A percentile compares a stretch with the other conserved stretches of the same genome.
Evolutionary conservation across 2,888 invertebrate genomes (phyloP).

Genomic region (Nephrotoma guestfalica): DNA sequence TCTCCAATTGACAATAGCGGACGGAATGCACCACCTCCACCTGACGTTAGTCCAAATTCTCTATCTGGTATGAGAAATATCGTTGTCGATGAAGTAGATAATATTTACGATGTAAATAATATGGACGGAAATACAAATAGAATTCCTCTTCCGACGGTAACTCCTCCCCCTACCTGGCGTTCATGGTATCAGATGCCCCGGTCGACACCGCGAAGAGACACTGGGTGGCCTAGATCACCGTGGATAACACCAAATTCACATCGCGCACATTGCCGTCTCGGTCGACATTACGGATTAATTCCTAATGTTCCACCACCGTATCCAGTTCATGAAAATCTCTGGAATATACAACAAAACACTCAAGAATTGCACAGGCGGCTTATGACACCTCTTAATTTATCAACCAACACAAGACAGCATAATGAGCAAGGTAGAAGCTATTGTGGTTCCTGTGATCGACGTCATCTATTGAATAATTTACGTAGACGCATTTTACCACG

Average conservation of each 20-base stretch:
- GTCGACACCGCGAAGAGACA: not conserved
- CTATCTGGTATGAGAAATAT: not conserved
- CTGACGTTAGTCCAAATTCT: not conserved
- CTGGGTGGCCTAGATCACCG: not conserved
- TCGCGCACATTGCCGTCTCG: not conserved
- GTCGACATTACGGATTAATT: not conserved
- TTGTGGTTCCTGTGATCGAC: slow-evolving; percentile 20
- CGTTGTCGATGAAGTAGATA: not conserved
- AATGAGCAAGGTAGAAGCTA: slow-evolving; percentile 13
- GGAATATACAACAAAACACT: slow-evolving; percentile 57
- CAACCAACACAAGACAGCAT: not conserved
- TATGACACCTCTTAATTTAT: slow-evolving; percentile 23
- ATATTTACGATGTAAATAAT: not conserved
- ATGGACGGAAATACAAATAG: not conserved
- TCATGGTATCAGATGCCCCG: not conserved
- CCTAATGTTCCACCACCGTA: slow-evolving; percentile 42
- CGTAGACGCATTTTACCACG: slow-evolving; percentile 17
- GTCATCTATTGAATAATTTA: slow-evolving; percentile 16
- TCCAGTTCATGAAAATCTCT: slow-evolving; percentile 57
- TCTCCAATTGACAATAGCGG: slow-evolving; percentile 1
- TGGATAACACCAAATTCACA: not conserved
- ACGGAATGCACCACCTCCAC: not conserved
- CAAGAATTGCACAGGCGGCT: slow-evolving; percentile 41
- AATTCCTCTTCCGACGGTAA: not conserved
- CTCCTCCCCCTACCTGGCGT: not conserved